A percentile compares a stretch with the other conserved stretches of the same genome.
Evolutionary conservation across 2,797 vertebrate genomes (phyloP).

Genomic region (Melanotaenia trifasciata): DNA sequence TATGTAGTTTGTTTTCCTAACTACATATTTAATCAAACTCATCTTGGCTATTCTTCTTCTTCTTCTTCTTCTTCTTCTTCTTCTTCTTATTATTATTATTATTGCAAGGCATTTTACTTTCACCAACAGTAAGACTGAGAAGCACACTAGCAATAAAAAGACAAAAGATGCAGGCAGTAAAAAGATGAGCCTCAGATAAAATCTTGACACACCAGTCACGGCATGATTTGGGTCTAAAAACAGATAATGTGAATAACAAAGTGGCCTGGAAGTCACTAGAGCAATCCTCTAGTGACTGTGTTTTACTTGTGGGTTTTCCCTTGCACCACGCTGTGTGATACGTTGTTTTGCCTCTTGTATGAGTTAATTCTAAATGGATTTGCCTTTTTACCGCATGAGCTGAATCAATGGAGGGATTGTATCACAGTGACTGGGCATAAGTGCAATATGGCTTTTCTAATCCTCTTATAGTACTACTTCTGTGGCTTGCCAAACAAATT

Average conservation of each 20-base stretch:
- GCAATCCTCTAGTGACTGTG: background rate
- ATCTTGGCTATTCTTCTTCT: background rate
- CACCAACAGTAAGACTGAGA: background rate
- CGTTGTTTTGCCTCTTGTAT: conserved; percentile 43
- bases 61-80: no score
- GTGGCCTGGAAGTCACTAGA: background rate
- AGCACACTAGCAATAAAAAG: background rate
- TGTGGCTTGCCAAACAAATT: conserved; percentile 40
- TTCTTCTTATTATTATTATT: no score
- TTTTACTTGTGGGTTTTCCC: conserved; percentile 31
- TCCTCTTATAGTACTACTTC: conserved; percentile 54
- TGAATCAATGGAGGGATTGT: conserved; percentile 59
- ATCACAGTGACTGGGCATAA: conserved; percentile 47
- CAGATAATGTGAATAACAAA: conserved; percentile 11
- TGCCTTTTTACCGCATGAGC: conserved; percentile 40
- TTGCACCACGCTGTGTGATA: conserved; percentile 24
- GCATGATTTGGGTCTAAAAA: conserved; percentile 42
- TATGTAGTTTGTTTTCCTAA: background rate
- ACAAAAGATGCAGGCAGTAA: background rate
- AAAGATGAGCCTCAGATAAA: conserved; percentile 21
- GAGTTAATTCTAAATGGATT: conserved; percentile 45
- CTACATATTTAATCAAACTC: conserved; percentile 6
- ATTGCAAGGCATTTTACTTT: background rate
- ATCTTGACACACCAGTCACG: conserved; percentile 71
- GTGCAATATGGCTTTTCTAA: conserved; percentile 53